Evolutionary conservation across 1,140 invertebrate species (phyloP), one percentile per base, ranked within the genome.

Genomic region (Drosophila lowei): DNA sequence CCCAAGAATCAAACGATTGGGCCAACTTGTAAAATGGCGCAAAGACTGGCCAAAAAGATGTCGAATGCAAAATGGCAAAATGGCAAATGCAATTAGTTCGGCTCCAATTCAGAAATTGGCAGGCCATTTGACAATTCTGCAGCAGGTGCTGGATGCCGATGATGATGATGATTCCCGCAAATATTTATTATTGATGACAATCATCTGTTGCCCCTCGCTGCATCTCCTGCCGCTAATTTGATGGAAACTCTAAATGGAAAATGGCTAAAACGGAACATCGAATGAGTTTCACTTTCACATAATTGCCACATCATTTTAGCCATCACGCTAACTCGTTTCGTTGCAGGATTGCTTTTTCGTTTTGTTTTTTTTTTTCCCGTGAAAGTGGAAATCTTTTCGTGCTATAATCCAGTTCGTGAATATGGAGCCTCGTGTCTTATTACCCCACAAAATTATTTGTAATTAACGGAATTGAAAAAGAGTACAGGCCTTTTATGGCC

Each of bases 31-130:
- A 66, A 55, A 55, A 62, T 62, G 47, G 61, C 30, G 58, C 54
- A 34, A 68, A 61, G 25, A 43, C 56, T 66, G 66, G 57, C 65
- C 58, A 56, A 61, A 16, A 61, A 66, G 46, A 44, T 76, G 72
- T 76, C 64, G 81, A 88, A 67, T 52, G 65, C 41, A 67, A 25
- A 25, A 25, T 5, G 23, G 23, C 23, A 4, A 25, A 81, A 73
- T 75, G 72, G 34, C 60, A 79, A 66, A 50, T 72, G 83, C 81
- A 86, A 86, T 86, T 86, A 86, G 81, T 86, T 86, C 78, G 78
- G 83, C 74, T 88, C 81, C 66, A 86, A 78, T 86, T 86, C 77
- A 68, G 11, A 59, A 75, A 62, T 75, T 75, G 79, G 55, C 83
- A 74, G 43, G 30, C 57, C 57, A 13, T 54, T 57, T 63, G 72